Conservation (phyloP, 2,888 invertebrate species). For the Rotaria sp. region DNA sequence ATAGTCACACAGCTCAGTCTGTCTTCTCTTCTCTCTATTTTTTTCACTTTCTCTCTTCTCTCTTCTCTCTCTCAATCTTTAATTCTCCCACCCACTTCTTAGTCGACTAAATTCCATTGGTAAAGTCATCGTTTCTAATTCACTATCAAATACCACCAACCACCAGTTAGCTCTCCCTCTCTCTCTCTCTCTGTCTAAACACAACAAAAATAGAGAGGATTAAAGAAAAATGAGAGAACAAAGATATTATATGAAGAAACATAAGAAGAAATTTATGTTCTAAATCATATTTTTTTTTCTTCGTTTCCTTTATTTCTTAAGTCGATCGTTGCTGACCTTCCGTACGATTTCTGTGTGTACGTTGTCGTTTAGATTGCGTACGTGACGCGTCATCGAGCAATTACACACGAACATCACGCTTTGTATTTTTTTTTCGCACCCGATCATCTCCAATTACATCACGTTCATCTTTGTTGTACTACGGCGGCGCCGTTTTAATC, state of each 20-base stretch:
- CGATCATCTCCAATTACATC: constrained; percentile 15
- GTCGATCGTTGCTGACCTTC: not conserved
- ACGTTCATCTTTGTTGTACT: not conserved
- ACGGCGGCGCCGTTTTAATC: not conserved
- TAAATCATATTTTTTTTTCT: not conserved
- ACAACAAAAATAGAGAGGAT: not conserved
- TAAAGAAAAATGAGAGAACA: not conserved
- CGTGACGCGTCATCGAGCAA: constrained; percentile 15
- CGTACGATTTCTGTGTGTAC: not conserved
- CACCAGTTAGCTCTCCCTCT: not conserved
- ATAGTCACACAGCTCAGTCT: not conserved
- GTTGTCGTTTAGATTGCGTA: not conserved
- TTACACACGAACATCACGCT: not conserved
- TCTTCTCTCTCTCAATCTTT: not conserved
- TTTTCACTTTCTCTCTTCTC: not conserved
- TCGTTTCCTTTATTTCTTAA: not conserved
- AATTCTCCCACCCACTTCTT: not conserved
- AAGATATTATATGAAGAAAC: not conserved
- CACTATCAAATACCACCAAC: not conserved
- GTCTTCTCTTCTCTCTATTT: not conserved
- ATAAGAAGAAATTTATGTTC: not conserved
- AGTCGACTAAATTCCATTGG: not conserved
- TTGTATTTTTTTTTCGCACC: not conserved
- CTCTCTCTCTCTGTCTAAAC: not conserved
- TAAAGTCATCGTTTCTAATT: not conserved